Evolutionary conservation across 2,113 vertebrate species (phyloP).

Genomic region (Rallus limicola): DNA sequence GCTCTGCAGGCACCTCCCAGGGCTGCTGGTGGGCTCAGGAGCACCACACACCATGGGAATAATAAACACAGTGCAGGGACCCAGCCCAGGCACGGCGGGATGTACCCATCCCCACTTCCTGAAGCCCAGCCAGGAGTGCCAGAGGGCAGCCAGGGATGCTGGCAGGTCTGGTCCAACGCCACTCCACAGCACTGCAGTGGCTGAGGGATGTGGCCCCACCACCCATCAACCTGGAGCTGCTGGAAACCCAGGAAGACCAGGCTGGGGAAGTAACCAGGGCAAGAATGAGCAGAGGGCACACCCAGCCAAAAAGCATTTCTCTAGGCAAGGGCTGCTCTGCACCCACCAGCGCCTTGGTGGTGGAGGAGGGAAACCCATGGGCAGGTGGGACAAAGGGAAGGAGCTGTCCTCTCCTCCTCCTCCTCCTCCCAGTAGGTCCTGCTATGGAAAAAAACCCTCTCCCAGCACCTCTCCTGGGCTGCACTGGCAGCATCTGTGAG

Average conservation of each 20-base stretch:
- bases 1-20: neutral
- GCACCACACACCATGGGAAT: neutral
- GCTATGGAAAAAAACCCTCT: neutral
- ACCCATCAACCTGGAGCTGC: neutral
- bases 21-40: neutral
- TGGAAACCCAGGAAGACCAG: neutral
- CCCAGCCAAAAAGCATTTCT: neutral
- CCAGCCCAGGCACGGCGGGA: neutral
- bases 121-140: neutral
- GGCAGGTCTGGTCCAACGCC: neutral
- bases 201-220: rapidly evolving
- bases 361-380: neutral
- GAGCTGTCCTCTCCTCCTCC: neutral
- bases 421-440: neutral
- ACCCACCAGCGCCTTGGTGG: neutral
- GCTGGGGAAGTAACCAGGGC: neutral
- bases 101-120: neutral
- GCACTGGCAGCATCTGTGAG: neutral
- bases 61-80: neutral
- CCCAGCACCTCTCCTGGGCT: neutral
- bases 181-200: neutral
- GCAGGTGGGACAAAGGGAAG: neutral
- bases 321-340: neutral
- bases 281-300: neutral
- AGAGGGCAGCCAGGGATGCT: neutral